Evolutionary conservation across 2,888 invertebrate species (phyloP).

Genomic region (Zygothrica quintamaculata): DNA sequence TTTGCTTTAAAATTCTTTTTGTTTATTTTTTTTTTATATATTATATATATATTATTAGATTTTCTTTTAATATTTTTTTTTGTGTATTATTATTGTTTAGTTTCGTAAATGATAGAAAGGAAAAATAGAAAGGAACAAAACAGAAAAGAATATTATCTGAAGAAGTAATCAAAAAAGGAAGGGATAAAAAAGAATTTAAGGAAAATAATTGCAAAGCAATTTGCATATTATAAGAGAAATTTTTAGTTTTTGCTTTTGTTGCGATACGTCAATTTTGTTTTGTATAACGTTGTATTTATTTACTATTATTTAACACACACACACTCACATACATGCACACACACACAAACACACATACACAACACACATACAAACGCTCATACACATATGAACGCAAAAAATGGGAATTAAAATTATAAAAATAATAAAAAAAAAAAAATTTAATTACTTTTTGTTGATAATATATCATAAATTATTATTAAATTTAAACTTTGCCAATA

Average conservation of each 20-base stretch:
- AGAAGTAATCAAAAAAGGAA: too few relatives aligned
- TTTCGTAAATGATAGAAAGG: slow-evolving; percentile 38
- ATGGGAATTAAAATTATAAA: slow-evolving; percentile 36
- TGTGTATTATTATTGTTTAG: slow-evolving; percentile 78
- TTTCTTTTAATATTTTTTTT: slow-evolving; percentile 25
- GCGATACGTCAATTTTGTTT: slow-evolving; percentile 56
- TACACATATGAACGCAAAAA: slow-evolving; percentile 29
- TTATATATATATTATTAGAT: slow-evolving; percentile 21
- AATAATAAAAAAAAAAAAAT: slow-evolving; percentile 41
- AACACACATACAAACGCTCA: slow-evolving; percentile 35
- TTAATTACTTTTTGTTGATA: slow-evolving; percentile 63
- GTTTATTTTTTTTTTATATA: slow-evolving; percentile 9
- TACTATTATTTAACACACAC: slow-evolving; percentile 61
- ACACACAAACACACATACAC: slow-evolving; percentile 12
- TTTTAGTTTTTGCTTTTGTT: slow-evolving; percentile 34
- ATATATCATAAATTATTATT: slow-evolving; percentile 63
- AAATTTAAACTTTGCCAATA: slow-evolving; percentile 64
- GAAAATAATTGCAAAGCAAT: slow-evolving; percentile 14
- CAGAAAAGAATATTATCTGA: too few relatives aligned
- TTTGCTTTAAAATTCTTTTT: too few relatives aligned
- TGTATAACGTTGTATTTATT: slow-evolving; percentile 76
- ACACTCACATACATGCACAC: slow-evolving; percentile 33
- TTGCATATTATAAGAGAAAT: slow-evolving; percentile 15
- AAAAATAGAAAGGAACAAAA: too few relatives aligned
- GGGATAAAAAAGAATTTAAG: slow-evolving; percentile 12